Evolutionary conservation across 2,797 vertebrate genomes (phyloP).

Genomic region (Parauchenoglanis punctatus): DNA sequence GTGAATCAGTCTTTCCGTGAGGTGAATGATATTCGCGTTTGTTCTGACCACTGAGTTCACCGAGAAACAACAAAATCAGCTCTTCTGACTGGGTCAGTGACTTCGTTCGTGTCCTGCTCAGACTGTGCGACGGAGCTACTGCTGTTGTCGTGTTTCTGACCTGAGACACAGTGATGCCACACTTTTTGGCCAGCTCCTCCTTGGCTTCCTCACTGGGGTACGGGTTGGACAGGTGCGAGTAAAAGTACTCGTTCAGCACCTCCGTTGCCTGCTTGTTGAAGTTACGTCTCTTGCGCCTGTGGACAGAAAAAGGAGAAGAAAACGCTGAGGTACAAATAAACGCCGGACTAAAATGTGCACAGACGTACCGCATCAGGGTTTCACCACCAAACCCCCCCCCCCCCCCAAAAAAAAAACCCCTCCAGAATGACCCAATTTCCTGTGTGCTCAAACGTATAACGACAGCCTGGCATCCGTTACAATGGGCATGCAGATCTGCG

Average conservation of each 20-base stretch:
- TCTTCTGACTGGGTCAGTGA: background rate
- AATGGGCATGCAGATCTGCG: background rate
- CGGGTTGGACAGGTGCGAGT: conserved; percentile 84
- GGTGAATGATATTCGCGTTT: background rate
- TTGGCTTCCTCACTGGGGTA: conserved; percentile 86
- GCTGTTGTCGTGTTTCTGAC: conserved; percentile 54
- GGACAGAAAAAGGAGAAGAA: background rate
- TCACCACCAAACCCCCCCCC: too few relatives aligned
- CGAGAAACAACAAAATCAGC: background rate
- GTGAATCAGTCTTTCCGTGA: too few relatives aligned
- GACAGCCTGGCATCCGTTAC: too few relatives aligned
- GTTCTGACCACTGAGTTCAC: background rate
- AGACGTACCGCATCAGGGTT: background rate
- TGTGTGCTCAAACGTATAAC: background rate
- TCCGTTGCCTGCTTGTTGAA: conserved; percentile 85
- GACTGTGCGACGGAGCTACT: background rate
- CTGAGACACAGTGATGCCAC: conserved; percentile 82
- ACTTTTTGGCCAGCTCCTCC: conserved; percentile 83
- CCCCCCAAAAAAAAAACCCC: too few relatives aligned
- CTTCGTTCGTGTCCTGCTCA: background rate
- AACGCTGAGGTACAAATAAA: background rate
- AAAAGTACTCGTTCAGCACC: conserved; percentile 86
- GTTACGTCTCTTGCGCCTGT: conserved; percentile 77
- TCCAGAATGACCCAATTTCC: background rate
- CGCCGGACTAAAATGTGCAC: too few relatives aligned